Evolutionary conservation across 1,140 invertebrate genomes (phyloP).

Genomic region (Heliconius hermathena): DNA sequence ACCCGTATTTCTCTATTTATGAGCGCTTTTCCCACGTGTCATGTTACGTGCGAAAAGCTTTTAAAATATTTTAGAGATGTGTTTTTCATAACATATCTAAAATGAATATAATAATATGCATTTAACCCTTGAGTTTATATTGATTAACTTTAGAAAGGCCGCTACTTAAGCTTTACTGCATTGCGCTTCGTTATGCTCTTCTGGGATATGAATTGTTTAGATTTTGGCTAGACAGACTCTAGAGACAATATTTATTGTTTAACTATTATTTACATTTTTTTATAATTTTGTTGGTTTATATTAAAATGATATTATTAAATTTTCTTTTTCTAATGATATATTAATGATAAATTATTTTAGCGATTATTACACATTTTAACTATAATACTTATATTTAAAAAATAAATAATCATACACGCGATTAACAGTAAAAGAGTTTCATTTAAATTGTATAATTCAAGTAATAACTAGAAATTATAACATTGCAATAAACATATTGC

Average conservation of each 20-base stretch:
- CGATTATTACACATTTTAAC: too few species aligned
- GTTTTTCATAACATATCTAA: background rate
- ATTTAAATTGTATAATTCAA: too few species aligned
- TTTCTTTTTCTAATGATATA: too few species aligned
- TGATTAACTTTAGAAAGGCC: background rate
- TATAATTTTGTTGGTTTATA: background rate
- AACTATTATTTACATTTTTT: background rate
- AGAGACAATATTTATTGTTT: background rate
- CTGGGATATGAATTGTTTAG: slow-evolving; percentile 8
- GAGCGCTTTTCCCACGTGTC: background rate
- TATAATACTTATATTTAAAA: too few species aligned
- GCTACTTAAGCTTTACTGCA: slow-evolving; percentile 9
- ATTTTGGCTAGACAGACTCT: slow-evolving; percentile 10
- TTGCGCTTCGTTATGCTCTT: slow-evolving; percentile 4
- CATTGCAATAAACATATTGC: too few species aligned
- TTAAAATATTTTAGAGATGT: background rate
- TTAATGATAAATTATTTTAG: too few species aligned
- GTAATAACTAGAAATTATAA: too few species aligned
- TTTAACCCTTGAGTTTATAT: background rate
- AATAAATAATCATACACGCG: too few species aligned
- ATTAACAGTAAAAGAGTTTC: too few species aligned
- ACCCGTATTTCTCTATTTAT: background rate
- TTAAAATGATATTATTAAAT: too few species aligned
- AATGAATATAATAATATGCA: background rate
- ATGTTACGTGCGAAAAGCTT: background rate